These are phyloP conservation scores for Spodoptera littoralis DNA, from an alignment of 2,888 invertebrate genomes.

Conservation along the genomic window DNA sequence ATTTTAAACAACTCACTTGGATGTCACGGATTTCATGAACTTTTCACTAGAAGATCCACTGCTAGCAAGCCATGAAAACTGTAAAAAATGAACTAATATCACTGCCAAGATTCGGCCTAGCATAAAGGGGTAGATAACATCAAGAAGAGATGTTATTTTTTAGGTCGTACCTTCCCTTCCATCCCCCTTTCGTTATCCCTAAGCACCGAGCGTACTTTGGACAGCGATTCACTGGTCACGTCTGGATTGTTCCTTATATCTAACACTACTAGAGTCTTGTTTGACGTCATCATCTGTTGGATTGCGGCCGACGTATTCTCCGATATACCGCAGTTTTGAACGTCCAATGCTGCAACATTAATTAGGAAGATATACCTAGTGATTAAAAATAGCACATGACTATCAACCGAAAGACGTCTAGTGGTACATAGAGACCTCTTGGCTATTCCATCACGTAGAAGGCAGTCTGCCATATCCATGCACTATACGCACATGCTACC, in stretches of 20 bases:
- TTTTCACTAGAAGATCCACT: conserved; percentile 76
- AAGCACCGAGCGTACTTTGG: conserved; percentile 83
- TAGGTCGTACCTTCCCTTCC: conserved; percentile 79
- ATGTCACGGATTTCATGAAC: conserved; percentile 66
- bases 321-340: conserved; percentile 93
- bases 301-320: conserved; percentile 89
- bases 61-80: conserved; percentile 80
- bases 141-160: no score
- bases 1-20: conserved; percentile 69
- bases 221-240: conserved; percentile 82
- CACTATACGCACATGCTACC: no score
- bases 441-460: no score
- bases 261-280: conserved; percentile 91
- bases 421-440: no score
- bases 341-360: conserved; percentile 89
- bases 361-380: background rate
- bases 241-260: conserved; percentile 91
- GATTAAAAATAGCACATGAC: background rate
- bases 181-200: conserved; percentile 78
- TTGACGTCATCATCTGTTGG: conserved; percentile 90
- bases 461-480: no score
- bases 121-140: no score
- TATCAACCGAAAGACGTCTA: no score
- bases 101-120: background rate
- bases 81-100: conserved; percentile 43